These are phyloP conservation scores for Macrostomum cliftonense DNA, from an alignment of 2,888 invertebrate genomes.

Conservation along the genomic window DNA sequence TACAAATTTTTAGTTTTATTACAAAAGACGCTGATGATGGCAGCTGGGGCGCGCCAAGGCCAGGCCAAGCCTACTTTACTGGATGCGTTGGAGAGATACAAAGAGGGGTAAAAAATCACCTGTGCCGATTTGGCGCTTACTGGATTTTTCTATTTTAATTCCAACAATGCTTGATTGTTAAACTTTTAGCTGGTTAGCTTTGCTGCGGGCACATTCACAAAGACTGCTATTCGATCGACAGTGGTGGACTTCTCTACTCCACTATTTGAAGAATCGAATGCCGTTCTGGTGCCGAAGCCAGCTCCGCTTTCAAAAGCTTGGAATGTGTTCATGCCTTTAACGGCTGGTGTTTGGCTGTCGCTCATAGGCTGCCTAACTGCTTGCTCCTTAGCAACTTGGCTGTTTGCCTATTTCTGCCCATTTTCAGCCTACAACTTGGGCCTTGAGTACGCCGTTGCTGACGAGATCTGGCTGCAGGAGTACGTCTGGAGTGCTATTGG, in stretches of 20 bases:
- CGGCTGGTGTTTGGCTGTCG: background rate
- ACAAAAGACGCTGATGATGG: background rate
- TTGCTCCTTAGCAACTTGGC: background rate
- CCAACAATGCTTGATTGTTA: too few relatives aligned
- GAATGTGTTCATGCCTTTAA: slow-evolving; percentile 1
- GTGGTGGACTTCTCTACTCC: background rate
- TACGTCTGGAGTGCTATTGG: background rate
- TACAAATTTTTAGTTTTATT: background rate
- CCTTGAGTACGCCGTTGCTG: background rate
- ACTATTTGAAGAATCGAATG: slow-evolving; percentile 1
- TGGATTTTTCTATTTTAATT: background rate
- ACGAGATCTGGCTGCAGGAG: background rate
- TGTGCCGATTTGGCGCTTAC: too few relatives aligned
- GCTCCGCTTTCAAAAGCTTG: background rate
- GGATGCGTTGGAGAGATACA: slow-evolving; percentile 2
- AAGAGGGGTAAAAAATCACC: background rate
- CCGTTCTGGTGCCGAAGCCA: background rate
- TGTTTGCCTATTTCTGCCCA: background rate
- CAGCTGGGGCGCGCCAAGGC: background rate
- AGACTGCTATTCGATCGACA: too few relatives aligned
- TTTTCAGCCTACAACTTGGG: slow-evolving; percentile 2
- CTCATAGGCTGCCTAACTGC: background rate
- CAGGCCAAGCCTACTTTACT: background rate
- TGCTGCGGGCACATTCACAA: too few relatives aligned
- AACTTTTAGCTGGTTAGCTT: too few relatives aligned